Conservation (phyloP, 1,140 invertebrate genomes). For the Drosophila ercepeae region DNA sequence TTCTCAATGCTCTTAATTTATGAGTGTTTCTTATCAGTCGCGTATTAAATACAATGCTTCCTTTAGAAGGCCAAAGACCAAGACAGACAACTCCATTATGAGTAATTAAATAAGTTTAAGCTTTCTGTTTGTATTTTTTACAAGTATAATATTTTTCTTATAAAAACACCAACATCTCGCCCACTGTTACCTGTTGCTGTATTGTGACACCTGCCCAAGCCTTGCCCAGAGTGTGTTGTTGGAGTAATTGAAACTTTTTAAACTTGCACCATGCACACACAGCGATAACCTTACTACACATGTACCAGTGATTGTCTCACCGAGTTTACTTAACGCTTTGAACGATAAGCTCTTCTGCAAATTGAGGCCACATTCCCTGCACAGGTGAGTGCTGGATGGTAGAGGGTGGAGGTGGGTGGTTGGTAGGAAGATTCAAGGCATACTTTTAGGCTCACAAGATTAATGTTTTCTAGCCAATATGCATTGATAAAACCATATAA, state of each 20-base stretch:
- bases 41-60: background rate
- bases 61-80: too few relatives aligned
- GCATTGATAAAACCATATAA: background rate
- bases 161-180: background rate
- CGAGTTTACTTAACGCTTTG: slow-evolving; percentile 63
- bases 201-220: slow-evolving; percentile 42
- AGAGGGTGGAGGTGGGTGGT: background rate
- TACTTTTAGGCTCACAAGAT: slow-evolving; percentile 57
- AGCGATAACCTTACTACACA: slow-evolving; percentile 22
- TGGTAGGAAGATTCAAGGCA: slow-evolving; percentile 19
- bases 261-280: slow-evolving; percentile 42
- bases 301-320: slow-evolving; percentile 26
- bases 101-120: background rate
- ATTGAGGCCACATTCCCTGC: slow-evolving; percentile 60
- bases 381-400: slow-evolving; percentile 18
- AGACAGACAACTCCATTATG: too few relatives aligned
- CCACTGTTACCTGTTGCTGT: slow-evolving; percentile 45
- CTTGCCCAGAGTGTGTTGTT: slow-evolving; percentile 28
- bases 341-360: slow-evolving; percentile 68
- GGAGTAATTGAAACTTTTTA: slow-evolving; percentile 56
- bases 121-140: background rate
- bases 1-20: slow-evolving; percentile 23
- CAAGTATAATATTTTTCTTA: background rate
- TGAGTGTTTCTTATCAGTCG: slow-evolving; percentile 12
- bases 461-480: background rate